Evolutionary conservation across 2,888 invertebrate genomes (phyloP).

Genomic region (Heteropelma amictum): DNA sequence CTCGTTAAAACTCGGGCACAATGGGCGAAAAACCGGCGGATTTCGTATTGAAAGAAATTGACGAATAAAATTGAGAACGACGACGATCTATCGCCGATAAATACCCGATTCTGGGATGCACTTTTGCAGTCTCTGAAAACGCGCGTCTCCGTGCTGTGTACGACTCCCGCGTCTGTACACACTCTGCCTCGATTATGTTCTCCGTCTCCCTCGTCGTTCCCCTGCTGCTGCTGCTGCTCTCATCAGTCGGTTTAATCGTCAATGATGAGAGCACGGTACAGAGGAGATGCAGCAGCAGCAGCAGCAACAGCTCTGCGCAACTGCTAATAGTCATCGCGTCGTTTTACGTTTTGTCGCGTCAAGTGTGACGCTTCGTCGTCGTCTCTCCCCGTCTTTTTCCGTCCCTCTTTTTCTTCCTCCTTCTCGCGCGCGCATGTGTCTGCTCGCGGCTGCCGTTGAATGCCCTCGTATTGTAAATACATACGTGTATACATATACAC

Average conservation of each 20-base stretch:
- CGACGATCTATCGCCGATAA: too few relatives aligned
- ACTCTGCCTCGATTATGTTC: slow-evolving; percentile 9
- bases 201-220: slow-evolving; percentile 12
- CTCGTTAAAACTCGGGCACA: too few relatives aligned
- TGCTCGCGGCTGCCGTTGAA: too few relatives aligned
- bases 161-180: background rate
- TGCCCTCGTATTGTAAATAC: too few relatives aligned
- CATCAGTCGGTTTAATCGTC: background rate
- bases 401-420: background rate
- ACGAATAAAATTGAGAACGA: too few relatives aligned
- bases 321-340: slow-evolving; percentile 45
- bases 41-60: too few relatives aligned
- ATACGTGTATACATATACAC: background rate
- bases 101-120: background rate
- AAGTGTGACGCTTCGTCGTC: slow-evolving; percentile 49
- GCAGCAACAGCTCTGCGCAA: background rate
- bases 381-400: background rate
- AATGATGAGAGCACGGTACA: background rate
- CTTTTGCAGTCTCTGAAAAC: background rate
- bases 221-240: too few relatives aligned
- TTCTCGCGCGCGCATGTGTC: too few relatives aligned
- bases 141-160: background rate
- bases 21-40: too few relatives aligned
- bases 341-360: slow-evolving; percentile 48
- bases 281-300: background rate